phyloP scores from a whole-genome alignment of 2,113 vertebrate genomes.

The Vulpes lagopus region DNA sequence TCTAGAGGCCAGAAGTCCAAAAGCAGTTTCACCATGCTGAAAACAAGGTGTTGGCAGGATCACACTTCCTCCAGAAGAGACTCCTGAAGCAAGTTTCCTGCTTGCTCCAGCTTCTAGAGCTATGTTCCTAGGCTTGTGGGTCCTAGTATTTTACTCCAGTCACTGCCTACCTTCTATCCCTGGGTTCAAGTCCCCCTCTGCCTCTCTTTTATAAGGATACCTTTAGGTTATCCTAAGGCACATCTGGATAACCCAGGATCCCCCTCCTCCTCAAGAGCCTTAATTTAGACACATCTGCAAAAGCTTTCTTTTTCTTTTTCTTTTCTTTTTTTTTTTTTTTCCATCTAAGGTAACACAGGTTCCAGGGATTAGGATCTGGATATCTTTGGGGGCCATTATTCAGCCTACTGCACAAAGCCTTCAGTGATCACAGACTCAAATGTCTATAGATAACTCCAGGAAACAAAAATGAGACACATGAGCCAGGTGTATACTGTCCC shows the following conservation, averaged over 20 bases:
- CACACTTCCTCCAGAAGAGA: background rate
- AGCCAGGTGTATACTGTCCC: background rate
- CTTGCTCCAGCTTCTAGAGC: background rate
- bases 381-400: background rate
- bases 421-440: background rate
- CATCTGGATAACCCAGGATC: background rate
- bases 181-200: background rate
- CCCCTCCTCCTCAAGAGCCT: background rate
- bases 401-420: background rate
- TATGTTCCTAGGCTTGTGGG: background rate
- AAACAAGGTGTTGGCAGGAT: background rate
- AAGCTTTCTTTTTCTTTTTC: background rate
- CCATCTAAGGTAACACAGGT: background rate
- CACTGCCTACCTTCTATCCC: background rate
- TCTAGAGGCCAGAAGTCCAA: background rate
- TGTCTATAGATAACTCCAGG: background rate
- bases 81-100: background rate
- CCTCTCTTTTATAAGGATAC: background rate
- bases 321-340: background rate
- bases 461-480: background rate
- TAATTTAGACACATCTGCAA: background rate
- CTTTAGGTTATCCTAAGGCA: background rate
- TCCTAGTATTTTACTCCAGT: background rate
- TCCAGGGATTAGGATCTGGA: background rate
- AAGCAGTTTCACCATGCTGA: background rate